These are phyloP conservation scores for Himantopus leucocephalus DNA, from an alignment of 2,113 vertebrate genomes.

Conservation along the genomic window DNA sequence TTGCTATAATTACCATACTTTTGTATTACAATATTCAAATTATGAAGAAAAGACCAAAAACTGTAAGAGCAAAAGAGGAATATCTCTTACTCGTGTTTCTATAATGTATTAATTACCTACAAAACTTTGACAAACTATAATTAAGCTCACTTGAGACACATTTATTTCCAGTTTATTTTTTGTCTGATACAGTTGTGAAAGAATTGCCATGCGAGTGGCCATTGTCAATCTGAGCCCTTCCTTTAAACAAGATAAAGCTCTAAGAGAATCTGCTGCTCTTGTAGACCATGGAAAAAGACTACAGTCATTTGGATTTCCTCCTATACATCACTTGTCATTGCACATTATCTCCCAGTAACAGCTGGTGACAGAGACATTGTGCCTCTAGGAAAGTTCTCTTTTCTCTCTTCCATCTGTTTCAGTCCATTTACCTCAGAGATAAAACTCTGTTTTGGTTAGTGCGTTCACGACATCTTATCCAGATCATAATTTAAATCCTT, in stretches of 20 bases:
- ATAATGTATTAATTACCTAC: neutral
- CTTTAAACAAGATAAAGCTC: conserved; percentile 11
- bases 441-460: conserved; percentile 32
- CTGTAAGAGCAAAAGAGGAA: neutral
- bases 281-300: neutral
- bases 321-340: conserved; percentile 36
- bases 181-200: neutral
- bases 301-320: conserved; percentile 24
- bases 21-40: neutral
- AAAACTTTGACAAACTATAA: neutral
- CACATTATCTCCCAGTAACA: conserved; percentile 67
- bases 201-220: neutral
- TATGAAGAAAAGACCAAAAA: neutral
- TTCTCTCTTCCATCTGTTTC: conserved; percentile 66
- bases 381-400: conserved; percentile 60
- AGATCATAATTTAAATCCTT: conserved; percentile 56
- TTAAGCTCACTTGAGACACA: neutral
- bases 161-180: neutral
- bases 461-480: conserved; percentile 35
- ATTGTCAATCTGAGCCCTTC: neutral
- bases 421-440: conserved; percentile 66
- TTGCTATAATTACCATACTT: neutral
- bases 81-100: neutral
- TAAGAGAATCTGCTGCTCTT: neutral
- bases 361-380: conserved; percentile 62